phyloP scores from a whole-genome alignment of 2,113 vertebrate genomes.

The Lepisosteus oculatus region DNA sequence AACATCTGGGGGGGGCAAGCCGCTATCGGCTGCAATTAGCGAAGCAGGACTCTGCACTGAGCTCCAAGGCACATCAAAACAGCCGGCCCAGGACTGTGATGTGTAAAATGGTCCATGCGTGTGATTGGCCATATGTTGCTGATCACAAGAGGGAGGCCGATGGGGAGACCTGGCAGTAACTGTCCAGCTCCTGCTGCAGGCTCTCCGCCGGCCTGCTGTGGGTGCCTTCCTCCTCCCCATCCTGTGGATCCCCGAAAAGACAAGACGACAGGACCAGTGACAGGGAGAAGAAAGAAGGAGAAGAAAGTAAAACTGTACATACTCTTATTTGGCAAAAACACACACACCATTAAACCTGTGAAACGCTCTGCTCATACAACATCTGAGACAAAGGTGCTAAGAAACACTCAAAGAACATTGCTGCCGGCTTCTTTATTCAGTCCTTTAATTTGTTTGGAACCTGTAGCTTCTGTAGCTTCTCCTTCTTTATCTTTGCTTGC shows the following conservation, averaged over 20 bases:
- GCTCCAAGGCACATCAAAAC: not conserved
- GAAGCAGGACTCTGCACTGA: not conserved
- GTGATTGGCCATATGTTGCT: slow-evolving; percentile 1
- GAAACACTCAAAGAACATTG: too few relatives aligned
- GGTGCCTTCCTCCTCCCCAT: not conserved
- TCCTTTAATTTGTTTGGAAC: too few relatives aligned
- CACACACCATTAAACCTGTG: too few relatives aligned
- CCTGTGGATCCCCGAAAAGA: not conserved
- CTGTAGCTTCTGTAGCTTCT: too few relatives aligned
- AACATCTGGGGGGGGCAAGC: not conserved
- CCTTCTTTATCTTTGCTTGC: too few relatives aligned
- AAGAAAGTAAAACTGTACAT: too few relatives aligned
- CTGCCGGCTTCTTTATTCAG: too few relatives aligned
- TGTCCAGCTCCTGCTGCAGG: not conserved
- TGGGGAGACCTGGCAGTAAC: not conserved
- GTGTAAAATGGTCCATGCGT: not conserved
- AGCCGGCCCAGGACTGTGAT: not conserved
- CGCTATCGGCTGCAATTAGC: not conserved
- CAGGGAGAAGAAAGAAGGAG: too few relatives aligned
- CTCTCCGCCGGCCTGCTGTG: not conserved
- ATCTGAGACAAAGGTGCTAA: too few relatives aligned
- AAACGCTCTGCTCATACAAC: too few relatives aligned
- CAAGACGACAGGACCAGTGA: not conserved
- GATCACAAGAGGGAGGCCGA: not conserved
- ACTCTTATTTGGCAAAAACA: too few relatives aligned